Base-by-base conservation (phyloP, 2,113 vertebrate species). In the Clarias gariepinus region DNA sequence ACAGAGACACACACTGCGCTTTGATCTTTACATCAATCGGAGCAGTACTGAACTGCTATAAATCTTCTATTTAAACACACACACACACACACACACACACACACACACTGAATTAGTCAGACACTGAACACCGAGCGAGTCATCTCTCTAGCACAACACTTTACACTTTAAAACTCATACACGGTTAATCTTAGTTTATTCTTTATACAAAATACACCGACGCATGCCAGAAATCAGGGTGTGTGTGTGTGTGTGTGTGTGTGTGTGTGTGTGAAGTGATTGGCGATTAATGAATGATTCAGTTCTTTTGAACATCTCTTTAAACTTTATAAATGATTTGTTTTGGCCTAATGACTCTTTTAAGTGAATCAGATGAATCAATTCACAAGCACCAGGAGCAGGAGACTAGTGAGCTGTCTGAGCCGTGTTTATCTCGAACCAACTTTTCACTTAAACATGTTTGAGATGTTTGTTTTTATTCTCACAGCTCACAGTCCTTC, bases 181-280 rank as follows among this genome's bases (percentile, higher is more conserved):
- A 94, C 89, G 86, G 91, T 93, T 90, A 94, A 88, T 89, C 57
- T 77, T 85, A 16, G 92, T 85, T 90, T 94, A 92, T 84, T 93
- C 91, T 93, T 95, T 95, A 94, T 97, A 97, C 96, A 96, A 96
- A 98, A 97, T 94, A 98, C 96, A 98, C 93, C 95, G 94, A 97
- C 96, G 96, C 97, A 96, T 97, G 96, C 96, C 93, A 93, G 90
- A 93, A 92, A 88, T 91, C 82, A 90, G 84, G 88, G 90, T 95
- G 94, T 94, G 91, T 93, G 88, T 91, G 88, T 92, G 88, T 90
- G 88, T 89, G 87, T 89, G 86, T 91, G 77, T 85, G 81, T 92
- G 87, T 91, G 23, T 83, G 92, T 83, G 61, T 55, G 80, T 74
- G 76, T 81, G 71, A n/a, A 57, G 81, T 69, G 64, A 83, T 57